A percentile compares a stretch with the other conserved stretches of the same genome.
Evolutionary conservation across 2,113 vertebrate species (phyloP).

Genomic region (Pseudonaja textilis): DNA sequence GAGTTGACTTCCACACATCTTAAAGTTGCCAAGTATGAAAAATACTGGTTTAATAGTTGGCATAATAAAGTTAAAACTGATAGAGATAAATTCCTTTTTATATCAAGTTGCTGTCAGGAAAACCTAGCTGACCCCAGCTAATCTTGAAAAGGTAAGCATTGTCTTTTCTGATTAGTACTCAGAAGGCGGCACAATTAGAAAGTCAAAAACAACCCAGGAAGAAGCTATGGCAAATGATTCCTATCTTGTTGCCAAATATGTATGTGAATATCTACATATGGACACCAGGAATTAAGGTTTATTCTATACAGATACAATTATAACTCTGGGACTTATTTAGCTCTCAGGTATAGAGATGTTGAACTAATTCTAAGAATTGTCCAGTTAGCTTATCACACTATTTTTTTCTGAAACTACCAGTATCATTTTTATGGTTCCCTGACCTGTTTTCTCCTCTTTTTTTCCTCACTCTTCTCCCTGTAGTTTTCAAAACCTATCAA

Average conservation of each 20-base stretch:
- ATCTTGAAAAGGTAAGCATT: not conserved
- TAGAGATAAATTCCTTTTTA: not conserved
- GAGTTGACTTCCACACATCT: not conserved
- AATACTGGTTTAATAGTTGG: not conserved
- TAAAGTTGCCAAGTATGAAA: not conserved
- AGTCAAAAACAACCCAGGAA: not conserved
- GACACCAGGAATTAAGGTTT: not conserved
- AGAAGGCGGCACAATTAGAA: not conserved
- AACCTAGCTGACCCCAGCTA: not conserved
- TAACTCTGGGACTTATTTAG: not conserved
- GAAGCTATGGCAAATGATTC: not conserved
- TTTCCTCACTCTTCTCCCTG: not conserved
- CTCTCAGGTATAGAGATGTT: not conserved
- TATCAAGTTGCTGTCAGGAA: not conserved
- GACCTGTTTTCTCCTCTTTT: not conserved
- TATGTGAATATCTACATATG: not conserved
- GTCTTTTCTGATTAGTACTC: not conserved
- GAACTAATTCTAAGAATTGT: not conserved
- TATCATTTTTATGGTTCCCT: not conserved
- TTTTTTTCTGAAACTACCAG: not conserved
- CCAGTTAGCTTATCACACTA: not conserved
- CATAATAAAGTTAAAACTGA: not conserved
- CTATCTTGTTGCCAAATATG: not conserved
- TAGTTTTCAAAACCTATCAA: not conserved
- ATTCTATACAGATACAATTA: not conserved